A percentile compares a stretch with the other conserved stretches of the same genome.
phyloP scores from a whole-genome alignment of 1,140 invertebrate species.

The Drosophila pseudoobscura region DNA sequence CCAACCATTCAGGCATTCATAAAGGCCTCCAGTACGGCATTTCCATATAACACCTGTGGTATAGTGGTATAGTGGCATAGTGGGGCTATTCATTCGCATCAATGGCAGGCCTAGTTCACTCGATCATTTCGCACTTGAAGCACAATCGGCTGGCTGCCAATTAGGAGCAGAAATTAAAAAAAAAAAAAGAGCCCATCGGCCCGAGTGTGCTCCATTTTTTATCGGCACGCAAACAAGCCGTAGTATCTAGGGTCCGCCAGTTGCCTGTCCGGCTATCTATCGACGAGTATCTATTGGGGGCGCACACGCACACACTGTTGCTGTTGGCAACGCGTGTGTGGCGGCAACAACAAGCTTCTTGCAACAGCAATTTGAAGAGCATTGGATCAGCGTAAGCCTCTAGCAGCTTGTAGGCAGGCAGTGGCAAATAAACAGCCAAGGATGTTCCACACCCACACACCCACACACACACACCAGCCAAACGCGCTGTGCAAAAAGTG shows the following conservation, averaged over 20 bases:
- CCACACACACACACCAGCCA: constrained; percentile 7
- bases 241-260: constrained; percentile 38
- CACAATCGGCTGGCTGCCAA: constrained; percentile 57
- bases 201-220: constrained; percentile 21
- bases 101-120: constrained; percentile 26
- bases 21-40: too few relatives aligned
- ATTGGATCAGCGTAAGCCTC: constrained; percentile 61
- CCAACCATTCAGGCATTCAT: neutral
- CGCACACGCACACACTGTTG: constrained; percentile 46
- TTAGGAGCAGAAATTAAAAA: constrained; percentile 59
- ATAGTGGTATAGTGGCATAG: too few relatives aligned
- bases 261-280: constrained; percentile 63
- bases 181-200: constrained; percentile 43
- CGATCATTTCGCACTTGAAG: constrained; percentile 40
- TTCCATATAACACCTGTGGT: neutral
- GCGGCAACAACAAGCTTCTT: constrained; percentile 9
- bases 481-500: constrained; percentile 45
- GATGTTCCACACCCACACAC: constrained; percentile 38
- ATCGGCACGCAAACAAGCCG: constrained; percentile 29
- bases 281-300: constrained; percentile 9
- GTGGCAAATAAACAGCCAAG: constrained; percentile 59
- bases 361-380: constrained; percentile 37
- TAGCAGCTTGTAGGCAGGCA: constrained; percentile 43
- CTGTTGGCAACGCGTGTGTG: constrained; percentile 38
- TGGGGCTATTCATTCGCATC: neutral